Evolutionary conservation across 2,113 vertebrate species (phyloP), one percentile per base, ranked within the genome.

Genomic region (Oncorhynchus mykiss): DNA sequence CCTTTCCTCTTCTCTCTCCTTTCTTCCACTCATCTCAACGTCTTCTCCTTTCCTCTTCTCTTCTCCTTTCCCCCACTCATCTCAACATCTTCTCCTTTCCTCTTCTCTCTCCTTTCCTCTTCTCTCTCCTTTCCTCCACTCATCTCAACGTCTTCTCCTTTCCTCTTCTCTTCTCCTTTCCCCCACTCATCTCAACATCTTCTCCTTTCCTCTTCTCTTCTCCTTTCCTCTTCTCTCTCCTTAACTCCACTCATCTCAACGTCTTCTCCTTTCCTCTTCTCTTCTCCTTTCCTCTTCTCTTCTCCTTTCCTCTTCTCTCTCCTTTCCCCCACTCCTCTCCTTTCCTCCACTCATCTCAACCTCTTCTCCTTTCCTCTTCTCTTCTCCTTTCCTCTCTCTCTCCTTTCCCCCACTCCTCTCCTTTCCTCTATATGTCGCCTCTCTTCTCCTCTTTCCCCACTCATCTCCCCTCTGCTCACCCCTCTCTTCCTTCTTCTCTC

Each of bases 211-310:
- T 67, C 87, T 80, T 81, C 86, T 78, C 77, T 4, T 29, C 29
- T 29, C 4, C 29, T 29, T 29, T 29, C 29, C 29, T 34, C n/a
- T 27, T 39, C 6, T 57, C 72, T 22, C 72, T 70, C 34, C 34
- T 39, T 27, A 3, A 0, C 4, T 4, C 29, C 4, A 4, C 29
- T 29, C 29, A 0, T 31, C 3, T 31, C 29, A 4, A 4, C 1
- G 0, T 5, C 29, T 31, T 5, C 29, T 29, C 22, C 22, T 24
- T 24, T 24, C 12, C 1, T 67, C 86, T 80, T 81, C 86, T 78
- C 77, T 74, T 20, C 74, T 57, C 76, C 4, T 8, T 62, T 68
- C 27, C 1, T 67, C 86, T 80, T 81, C 86, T 78, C 77, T 74
- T 20, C 74, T 57, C 76, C n/a, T 39, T 39, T 31, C 29, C 29